Percentiles rank a stretch among this genome's conserved stretches.
phyloP scores from a whole-genome alignment of 2,797 vertebrate genomes.

The Hirundo rustica region DNA sequence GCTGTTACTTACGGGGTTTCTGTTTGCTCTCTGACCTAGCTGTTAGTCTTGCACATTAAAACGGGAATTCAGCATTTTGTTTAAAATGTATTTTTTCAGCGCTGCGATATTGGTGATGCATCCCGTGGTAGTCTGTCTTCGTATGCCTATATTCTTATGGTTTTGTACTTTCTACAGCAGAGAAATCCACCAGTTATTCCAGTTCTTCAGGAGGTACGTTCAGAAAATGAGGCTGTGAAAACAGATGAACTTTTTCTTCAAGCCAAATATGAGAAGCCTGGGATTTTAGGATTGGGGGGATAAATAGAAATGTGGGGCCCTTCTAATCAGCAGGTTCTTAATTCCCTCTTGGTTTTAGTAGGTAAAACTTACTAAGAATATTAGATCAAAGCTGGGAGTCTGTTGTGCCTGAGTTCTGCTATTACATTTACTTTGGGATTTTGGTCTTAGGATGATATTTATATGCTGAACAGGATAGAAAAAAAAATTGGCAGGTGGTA shows the following conservation, averaged over 20 bases:
- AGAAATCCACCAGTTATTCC: constrained; percentile 94
- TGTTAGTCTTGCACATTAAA: not conserved
- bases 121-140: constrained; percentile 97
- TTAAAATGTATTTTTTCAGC: constrained; percentile 75
- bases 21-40: not conserved
- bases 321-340: not conserved
- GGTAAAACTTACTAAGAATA: not conserved
- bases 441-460: not conserved
- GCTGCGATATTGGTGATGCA: constrained; percentile 97
- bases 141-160: constrained; percentile 98
- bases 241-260: not conserved
- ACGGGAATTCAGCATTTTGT: constrained; percentile 3
- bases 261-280: not conserved
- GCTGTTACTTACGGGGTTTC: not conserved
- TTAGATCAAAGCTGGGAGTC: not conserved
- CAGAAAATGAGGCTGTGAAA: not conserved
- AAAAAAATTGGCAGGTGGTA: constrained; percentile 17
- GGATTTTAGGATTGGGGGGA: not conserved
- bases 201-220: constrained; percentile 93
- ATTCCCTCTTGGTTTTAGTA: not conserved
- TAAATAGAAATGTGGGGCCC: not conserved
- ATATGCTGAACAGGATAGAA: not conserved
- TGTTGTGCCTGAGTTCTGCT: not conserved
- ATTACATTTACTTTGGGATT: not conserved
- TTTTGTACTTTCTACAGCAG: constrained; percentile 98